Evolutionary conservation across 2,797 vertebrate genomes (phyloP), one percentile per base, ranked within the genome.

Genomic region (Momotus momota): DNA sequence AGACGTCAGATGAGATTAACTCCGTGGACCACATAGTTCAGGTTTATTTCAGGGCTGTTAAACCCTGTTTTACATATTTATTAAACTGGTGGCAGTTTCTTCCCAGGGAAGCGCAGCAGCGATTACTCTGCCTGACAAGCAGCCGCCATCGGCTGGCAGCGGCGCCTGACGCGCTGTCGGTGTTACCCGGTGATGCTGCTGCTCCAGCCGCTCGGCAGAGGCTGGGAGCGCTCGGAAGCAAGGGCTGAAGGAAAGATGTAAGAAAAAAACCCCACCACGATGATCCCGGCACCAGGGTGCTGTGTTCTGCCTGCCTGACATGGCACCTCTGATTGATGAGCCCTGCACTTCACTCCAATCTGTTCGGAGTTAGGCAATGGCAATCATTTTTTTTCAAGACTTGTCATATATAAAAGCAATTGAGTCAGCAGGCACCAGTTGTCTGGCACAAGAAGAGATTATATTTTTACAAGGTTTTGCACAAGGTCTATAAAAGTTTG

Each of bases 321-420:
- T 52, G 96, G 94, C 97, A 85, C 88, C 88, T 91, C 96, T 97
- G 97, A 97, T 96, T 92, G 97, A 97, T 97, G 97, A 97, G 95
- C 57, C 94, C 96, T 21, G 83, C 40, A 5, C 96, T 97, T 94
- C 90, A 29, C 97, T 97, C 96, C 97, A 97, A 97, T 97, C 97
- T 97, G 96, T 96, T 97, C 90, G 1, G 81, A 96, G 93, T 92
- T 94, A 97, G 85, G 96, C 96, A 40, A 90, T 91, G 96, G 97
- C 97, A 97, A 96, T 96, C 89, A 65, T 95, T 98, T 97, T 97
- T 67, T 96, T 97, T 96, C 94, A 92, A 97, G 95, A 82, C 95
- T 94, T 97, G 97, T 98, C 98, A 97, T 97, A 97, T 96, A 97
- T 96, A 97, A 95, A 97, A 98, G 97, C 97, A 98, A 97, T 97